phyloP scores from a whole-genome alignment of 1,140 invertebrate species.

The Zaprionus taronus region DNA sequence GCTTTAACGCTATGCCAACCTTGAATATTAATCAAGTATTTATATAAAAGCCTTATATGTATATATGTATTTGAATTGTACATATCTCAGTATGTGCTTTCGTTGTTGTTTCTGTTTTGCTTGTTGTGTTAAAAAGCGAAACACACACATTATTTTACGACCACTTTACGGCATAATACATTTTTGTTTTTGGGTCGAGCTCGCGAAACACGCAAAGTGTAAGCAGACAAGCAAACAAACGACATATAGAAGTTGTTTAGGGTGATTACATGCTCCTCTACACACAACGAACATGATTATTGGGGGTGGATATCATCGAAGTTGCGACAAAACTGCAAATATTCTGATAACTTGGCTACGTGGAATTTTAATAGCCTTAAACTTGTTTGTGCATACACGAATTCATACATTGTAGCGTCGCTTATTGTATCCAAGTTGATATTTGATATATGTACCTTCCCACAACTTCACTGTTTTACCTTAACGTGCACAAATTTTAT shows the following conservation, averaged over 20 bases:
- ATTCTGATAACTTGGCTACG: not conserved
- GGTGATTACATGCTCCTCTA: conserved; percentile 11
- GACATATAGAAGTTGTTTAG: conserved; percentile 15
- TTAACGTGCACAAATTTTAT: not conserved
- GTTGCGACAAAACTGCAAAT: not conserved
- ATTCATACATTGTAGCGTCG: not conserved
- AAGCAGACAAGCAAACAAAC: conserved; percentile 5
- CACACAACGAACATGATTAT: conserved; percentile 2
- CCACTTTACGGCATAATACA: conserved; percentile 16
- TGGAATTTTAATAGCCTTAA: conserved; percentile 3
- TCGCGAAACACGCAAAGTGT: conserved; percentile 30
- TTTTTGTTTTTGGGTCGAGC: conserved; percentile 28
- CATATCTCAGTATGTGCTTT: conserved; percentile 6
- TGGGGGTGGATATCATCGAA: conserved; percentile 10
- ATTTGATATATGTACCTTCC: not conserved
- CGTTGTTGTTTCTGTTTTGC: conserved; percentile 12
- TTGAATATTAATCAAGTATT: conserved; percentile 54
- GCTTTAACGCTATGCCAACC: conserved; percentile 35
- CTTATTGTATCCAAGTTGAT: not conserved
- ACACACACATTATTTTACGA: conserved; percentile 27
- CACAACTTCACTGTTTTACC: not conserved
- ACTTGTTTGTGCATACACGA: not conserved
- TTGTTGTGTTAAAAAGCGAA: conserved; percentile 25
- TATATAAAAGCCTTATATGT: conserved; percentile 27
- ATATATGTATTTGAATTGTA: conserved; percentile 14